Conservation (phyloP, 1,140 invertebrate genomes). For the Aradophagus sp. region DNA sequence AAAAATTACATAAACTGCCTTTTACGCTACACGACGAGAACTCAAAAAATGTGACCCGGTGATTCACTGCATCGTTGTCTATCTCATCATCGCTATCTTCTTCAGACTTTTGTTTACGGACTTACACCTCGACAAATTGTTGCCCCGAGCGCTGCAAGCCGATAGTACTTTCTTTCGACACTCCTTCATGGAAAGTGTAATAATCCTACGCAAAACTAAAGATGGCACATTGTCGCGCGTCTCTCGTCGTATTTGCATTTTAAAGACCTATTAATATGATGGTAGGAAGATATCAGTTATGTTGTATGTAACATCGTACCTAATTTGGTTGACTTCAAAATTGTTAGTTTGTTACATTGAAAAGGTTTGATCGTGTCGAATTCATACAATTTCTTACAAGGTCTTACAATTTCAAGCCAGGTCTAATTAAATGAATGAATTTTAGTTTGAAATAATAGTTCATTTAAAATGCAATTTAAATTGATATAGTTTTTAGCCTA, state of each 20-base stretch:
- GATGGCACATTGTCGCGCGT: constrained; percentile 27
- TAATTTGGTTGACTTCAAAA: too few relatives aligned
- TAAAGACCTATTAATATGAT: background rate
- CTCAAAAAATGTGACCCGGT: constrained; percentile 22
- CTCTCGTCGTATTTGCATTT: background rate
- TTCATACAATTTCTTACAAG: too few relatives aligned
- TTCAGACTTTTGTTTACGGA: constrained; percentile 7
- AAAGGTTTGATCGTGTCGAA: too few relatives aligned
- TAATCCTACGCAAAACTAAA: constrained; percentile 38
- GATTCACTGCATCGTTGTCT: constrained; percentile 36
- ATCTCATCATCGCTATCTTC: constrained; percentile 25
- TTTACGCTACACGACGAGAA: constrained; percentile 14
- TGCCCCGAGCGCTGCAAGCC: constrained; percentile 24
- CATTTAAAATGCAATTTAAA: too few relatives aligned
- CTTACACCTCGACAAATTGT: constrained; percentile 40
- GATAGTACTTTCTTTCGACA: constrained; percentile 53
- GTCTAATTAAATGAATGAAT: too few relatives aligned
- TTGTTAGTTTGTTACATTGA: too few relatives aligned
- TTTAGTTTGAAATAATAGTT: too few relatives aligned
- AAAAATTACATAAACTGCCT: constrained; percentile 48
- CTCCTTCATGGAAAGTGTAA: constrained; percentile 52
- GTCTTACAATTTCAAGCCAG: too few relatives aligned
- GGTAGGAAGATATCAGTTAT: background rate
- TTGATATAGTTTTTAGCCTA: too few relatives aligned
- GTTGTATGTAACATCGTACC: too few relatives aligned